phyloP scores from a whole-genome alignment of 2,888 invertebrate species.

The Aproaerema taeniolella region DNA sequence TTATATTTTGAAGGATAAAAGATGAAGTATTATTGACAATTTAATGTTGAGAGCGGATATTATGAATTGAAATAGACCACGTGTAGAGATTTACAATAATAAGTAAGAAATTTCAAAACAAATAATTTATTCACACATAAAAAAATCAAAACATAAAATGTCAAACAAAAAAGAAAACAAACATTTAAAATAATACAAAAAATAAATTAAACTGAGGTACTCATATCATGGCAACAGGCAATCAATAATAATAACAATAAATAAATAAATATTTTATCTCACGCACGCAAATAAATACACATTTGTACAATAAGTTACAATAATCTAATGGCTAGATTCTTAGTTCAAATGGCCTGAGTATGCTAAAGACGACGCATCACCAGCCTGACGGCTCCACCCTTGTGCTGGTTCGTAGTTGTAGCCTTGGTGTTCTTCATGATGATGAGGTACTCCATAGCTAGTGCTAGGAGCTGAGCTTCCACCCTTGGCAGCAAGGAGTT shows the following conservation, averaged over 20 bases:
- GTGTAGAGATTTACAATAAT: too few relatives aligned
- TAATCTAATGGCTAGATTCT: constrained; percentile 30
- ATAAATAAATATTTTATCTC: constrained; percentile 32
- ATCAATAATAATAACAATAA: constrained; percentile 22
- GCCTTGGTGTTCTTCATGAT: constrained; percentile 76
- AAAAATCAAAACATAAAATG: constrained; percentile 34
- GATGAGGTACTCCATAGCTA: constrained; percentile 81
- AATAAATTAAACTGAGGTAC: constrained; percentile 52
- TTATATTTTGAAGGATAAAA: too few relatives aligned
- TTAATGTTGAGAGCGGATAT: too few relatives aligned
- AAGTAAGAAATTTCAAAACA: constrained; percentile 23
- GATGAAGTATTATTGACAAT: too few relatives aligned
- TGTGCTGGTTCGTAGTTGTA: constrained; percentile 73
- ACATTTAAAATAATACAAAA: constrained; percentile 10
- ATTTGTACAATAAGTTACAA: constrained; percentile 28
- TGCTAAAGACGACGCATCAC: constrained; percentile 82
- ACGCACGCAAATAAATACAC: constrained; percentile 37
- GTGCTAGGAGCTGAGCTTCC: constrained; percentile 45
- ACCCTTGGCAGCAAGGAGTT: constrained; percentile 83
- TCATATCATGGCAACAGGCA: constrained; percentile 44
- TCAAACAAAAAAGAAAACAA: not conserved
- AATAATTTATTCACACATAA: constrained; percentile 32
- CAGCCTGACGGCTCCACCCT: constrained; percentile 81
- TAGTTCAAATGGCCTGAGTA: constrained; percentile 70
- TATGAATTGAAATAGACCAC: too few relatives aligned